Evolutionary conservation across 2,888 invertebrate species (phyloP), one percentile per base, ranked within the genome.

Genomic region (Allolobophora icterica): DNA sequence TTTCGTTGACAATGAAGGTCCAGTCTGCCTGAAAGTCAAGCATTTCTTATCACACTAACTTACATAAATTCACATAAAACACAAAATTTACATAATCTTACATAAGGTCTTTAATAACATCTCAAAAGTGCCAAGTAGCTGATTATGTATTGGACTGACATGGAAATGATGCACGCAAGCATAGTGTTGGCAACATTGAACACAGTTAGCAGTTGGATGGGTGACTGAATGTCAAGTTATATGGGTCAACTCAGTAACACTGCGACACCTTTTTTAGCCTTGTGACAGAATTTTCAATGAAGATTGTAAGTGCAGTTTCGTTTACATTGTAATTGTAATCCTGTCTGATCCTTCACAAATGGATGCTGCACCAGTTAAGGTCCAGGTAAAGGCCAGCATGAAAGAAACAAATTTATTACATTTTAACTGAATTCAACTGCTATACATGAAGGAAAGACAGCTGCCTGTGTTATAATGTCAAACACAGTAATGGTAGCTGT

Each of bases 1-100:
- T 96, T 95, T 97, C 97, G 1, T 98, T 98, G 8, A 98, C 96
- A 94, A 97, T 97, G 94, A 97, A 97, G 40, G 96, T 96, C 98
- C 98, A 98, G 94, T 97, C 97, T n/a, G 97, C 96, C 95, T 96
- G 93, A 91, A 93, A 93, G 89, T 92, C 33, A 91, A 91, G 42
- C 34, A 90, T 24, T 38, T 89, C 21, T n/a, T 35, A 52, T 40
- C 21, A 52, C 1, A 0, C 11, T n/a, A 34, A 90, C 21, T 24
- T 52, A 52, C 5, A 52, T 52, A 52, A 52, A 6, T 24, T 21
- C 2, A 52, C 21, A 21, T 24, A 52, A 45, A 19, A 90, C 40
- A 45, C 4, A 71, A 21, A 2, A 90, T 34, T 30, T n/a, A n/a
- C 8, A 30, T 71, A 71, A 71, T 0, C 11, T 71, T n/a, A 71